These are phyloP conservation scores for Palythoa heliodiscus DNA, from an alignment of 92 coral and sea anemone genomes.

Conservation along the genomic window DNA sequence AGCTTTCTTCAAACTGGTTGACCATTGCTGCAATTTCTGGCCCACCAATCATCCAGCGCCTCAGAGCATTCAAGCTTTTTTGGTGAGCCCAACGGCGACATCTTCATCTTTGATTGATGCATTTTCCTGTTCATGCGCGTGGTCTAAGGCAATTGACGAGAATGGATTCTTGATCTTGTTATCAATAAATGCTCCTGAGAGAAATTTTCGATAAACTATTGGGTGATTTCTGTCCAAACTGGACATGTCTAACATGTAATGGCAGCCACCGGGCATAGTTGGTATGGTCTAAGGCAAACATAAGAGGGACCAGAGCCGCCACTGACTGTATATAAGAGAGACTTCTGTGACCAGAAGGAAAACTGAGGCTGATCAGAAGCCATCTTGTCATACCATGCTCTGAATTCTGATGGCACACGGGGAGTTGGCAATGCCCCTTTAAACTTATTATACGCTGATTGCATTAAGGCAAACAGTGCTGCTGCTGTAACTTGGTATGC, in stretches of 20 bases:
- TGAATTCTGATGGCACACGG: conserved; percentile 31
- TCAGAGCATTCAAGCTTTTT: conserved; percentile 44
- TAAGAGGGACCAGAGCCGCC: conserved; percentile 51
- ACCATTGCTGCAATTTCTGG: conserved; percentile 54
- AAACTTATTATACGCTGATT: conserved; percentile 47
- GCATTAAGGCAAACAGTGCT: conserved; percentile 37
- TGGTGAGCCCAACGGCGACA: conserved; percentile 66
- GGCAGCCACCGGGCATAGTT: conserved; percentile 70
- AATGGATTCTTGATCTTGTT: conserved; percentile 55
- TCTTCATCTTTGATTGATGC: conserved; percentile 73
- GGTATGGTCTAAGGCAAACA: conserved; percentile 60
- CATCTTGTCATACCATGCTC: conserved; percentile 34
- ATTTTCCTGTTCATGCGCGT: conserved; percentile 67
- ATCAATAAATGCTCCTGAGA: conserved; percentile 62
- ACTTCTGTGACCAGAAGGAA: conserved; percentile 46
- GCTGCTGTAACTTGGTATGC: conserved; percentile 61
- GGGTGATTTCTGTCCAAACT: conserved; percentile 55
- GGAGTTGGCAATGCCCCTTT: conserved; percentile 15
- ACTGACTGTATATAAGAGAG: conserved; percentile 37
- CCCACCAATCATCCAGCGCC: conserved; percentile 50
- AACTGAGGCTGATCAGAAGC: conserved; percentile 47
- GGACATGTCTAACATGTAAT: conserved; percentile 55
- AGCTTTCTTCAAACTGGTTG: conserved; percentile 39
- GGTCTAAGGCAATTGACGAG: conserved; percentile 68
- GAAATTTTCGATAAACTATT: conserved; percentile 54